A percentile compares a stretch with the other conserved stretches of the same genome.
These are phyloP conservation scores for Eristalinus sepulchralis DNA, from an alignment of 2,888 invertebrate species.

Conservation along the genomic window DNA sequence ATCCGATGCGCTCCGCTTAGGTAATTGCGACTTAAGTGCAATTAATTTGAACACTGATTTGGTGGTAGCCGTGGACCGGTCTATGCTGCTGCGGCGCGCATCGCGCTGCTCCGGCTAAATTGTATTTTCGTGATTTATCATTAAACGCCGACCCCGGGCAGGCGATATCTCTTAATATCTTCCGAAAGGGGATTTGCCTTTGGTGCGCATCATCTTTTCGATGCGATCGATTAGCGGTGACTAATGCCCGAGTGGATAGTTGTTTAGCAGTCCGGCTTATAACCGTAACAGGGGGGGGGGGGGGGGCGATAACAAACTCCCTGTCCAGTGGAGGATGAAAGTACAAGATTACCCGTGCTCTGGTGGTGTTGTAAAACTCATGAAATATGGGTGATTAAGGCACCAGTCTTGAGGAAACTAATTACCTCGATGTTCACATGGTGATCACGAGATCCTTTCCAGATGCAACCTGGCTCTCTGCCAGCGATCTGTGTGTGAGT, in stretches of 20 bases:
- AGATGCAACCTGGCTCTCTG: neutral
- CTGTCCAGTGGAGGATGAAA: conserved; percentile 51
- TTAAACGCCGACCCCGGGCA: conserved; percentile 66
- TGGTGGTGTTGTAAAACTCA: conserved; percentile 34
- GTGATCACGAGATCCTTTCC: neutral
- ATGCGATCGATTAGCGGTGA: conserved; percentile 69
- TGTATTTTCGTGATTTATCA: conserved; percentile 69
- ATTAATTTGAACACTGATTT: conserved; percentile 72
- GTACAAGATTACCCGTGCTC: conserved; percentile 55
- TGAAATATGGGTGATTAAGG: conserved; percentile 68
- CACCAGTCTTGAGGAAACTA: neutral
- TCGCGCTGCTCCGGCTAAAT: conserved; percentile 39
- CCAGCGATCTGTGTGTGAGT: neutral
- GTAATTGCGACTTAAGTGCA: conserved; percentile 71
- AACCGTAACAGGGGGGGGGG: conserved; percentile 59
- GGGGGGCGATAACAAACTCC: conserved; percentile 37
- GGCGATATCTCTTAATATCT: conserved; percentile 71
- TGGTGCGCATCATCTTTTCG: conserved; percentile 70
- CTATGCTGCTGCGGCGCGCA: conserved; percentile 2
- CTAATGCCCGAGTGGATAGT: conserved; percentile 69
- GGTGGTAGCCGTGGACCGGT: conserved; percentile 69
- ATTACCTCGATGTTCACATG: neutral
- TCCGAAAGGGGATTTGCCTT: conserved; percentile 71
- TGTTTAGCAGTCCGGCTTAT: conserved; percentile 65
- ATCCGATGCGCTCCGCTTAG: conserved; percentile 65